Base-by-base conservation (phyloP, 2,797 vertebrate species). In the Sternotherus odoratus region DNA sequence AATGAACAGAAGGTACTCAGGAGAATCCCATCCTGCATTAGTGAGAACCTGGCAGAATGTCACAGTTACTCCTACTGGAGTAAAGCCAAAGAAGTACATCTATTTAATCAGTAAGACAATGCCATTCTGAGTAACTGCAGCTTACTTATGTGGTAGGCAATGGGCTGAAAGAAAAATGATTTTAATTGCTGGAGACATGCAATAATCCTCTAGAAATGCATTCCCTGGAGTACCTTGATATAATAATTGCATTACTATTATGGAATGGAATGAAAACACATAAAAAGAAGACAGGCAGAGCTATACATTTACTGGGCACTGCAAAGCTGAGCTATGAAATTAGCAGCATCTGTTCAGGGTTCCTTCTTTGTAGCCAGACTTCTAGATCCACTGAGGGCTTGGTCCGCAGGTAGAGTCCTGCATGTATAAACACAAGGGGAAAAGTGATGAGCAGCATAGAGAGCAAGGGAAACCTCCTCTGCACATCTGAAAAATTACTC, bases 141-240 rank as follows among this genome's bases (percentile, higher is more conserved):
- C 57, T 92, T 90, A 57, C 50, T 87, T 56, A 6, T 5, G 50
- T 86, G 63, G 33, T 91, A 86, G 82, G 79, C 28, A 57, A 23
- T 46, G 78, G 39, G 23, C 72, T 95, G 82, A 80, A 50, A 51
- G 83, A 86, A n/a, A 82, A 24, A 46, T 54, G 72, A 72, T n/a
- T 91, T 89, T 80, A 94, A 74, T 79, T 95, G 78, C 56, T 43
- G 36, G 48, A 87, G 75, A 94, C 28, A 90, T 85, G 77, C 48
- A 92, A 36, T 77, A 80, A 57, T 74, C 36, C 43, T 84, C 79
- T 90, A 78, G 72, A 92, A 95, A 87, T 0, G 0, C 23, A 80
- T 56, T 92, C 66, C 16, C 72, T 60, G 66, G 51, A 89, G 74
- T 66, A n/a, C 81, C 69, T 83, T 17, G 5, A 3, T 66, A 54